Base-by-base conservation (phyloP, 2,888 invertebrate species). In the Agriopis leucophaearia region DNA sequence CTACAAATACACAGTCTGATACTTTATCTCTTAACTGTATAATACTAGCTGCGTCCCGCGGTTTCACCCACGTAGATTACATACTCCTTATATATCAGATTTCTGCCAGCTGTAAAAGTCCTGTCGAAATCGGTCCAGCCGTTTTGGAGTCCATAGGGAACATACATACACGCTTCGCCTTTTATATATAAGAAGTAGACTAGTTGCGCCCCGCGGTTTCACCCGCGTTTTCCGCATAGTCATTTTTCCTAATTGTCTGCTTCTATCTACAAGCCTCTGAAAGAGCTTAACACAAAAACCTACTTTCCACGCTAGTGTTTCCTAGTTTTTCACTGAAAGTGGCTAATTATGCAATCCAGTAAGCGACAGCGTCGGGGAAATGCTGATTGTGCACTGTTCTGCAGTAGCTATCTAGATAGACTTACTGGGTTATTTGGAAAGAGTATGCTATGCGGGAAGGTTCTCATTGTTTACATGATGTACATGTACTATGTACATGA, bases 271-370 rank as follows among this genome's bases (percentile, higher is more conserved):
- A 44, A 9, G n/a, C 42, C 16, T 52, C 16, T 35, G 15, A 36
- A 40, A 51, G 18, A 51, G 15, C 62, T 67, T 67, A 67, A 54
- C 66, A 69, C 64, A 66, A 70, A 69, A 66, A 63, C 63, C 63
- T 40, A 63, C 51, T 60, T 66, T 66, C 40, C 44, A 13, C 44
- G 16, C 45, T 27, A 59, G 59, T 56, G 62, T 63, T 64, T 50
- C 36, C 64, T 64, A 45, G 56, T 48, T 66, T 66, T 66, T 64
- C 45, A 27, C 50, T 54, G 27, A 40, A 58, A 72, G 72, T 58
- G 68, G 64, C 44, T 66, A 70, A 73, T 72, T 72, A 72, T 73
- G 59, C 70, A 66, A 64, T 54, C 45, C 58, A 52, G 54, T 56
- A 40, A 13, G 16, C 57, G 57, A 45, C 52, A 48, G 62, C 56